Percentiles rank a stretch among this genome's conserved stretches.
Conservation (phyloP, 2,113 vertebrate genomes). For the Sus scrofa region T2T-Sscrofa CM000814.6:67967501-67968000, state of each 20-base stretch:
- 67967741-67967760: background rate
- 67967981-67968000: constrained; percentile 12
- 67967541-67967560: background rate
- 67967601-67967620: background rate
- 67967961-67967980: background rate
- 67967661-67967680: background rate
- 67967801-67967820: background rate
- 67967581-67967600: background rate
- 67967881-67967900: background rate
- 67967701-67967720: background rate
- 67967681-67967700: background rate
- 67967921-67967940: background rate
- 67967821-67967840: background rate
- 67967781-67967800: too few relatives aligned
- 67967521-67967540: background rate
- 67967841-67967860: background rate
- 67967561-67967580: background rate
- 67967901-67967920: background rate
- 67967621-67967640: background rate
- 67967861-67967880: background rate
- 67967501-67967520: background rate
- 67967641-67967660: background rate
- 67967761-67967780: background rate
- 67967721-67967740: background rate
- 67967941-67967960: background rate